These are phyloP conservation scores for Pissodes strobi DNA, from an alignment of 1,140 invertebrate species.

Conservation along the genomic window DNA sequence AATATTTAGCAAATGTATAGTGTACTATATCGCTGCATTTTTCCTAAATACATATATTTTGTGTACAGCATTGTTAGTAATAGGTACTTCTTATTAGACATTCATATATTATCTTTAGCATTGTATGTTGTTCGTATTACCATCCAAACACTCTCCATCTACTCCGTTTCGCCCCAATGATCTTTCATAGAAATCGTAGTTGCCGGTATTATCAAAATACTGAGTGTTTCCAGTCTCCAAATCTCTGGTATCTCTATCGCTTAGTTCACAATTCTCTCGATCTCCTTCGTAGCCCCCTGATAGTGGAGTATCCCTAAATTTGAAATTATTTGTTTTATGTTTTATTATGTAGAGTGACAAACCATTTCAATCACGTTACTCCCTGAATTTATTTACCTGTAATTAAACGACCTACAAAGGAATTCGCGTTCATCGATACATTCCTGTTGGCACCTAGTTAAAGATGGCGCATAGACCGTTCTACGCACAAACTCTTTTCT, in stretches of 20 bases:
- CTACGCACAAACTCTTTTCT: constrained; percentile 77
- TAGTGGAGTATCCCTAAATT: constrained; percentile 59
- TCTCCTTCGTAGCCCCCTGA: constrained; percentile 58
- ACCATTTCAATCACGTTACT: no score
- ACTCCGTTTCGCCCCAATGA: constrained; percentile 68
- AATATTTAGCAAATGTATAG: no score
- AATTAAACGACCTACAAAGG: constrained; percentile 87
- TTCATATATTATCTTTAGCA: no score
- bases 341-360: not conserved
- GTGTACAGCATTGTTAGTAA: no score
- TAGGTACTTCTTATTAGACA: no score
- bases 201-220: constrained; percentile 80
- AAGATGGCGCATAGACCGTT: constrained; percentile 70
- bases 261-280: constrained; percentile 86
- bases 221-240: constrained; percentile 82
- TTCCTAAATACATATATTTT: no score
- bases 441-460: constrained; percentile 79
- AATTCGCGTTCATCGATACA: constrained; percentile 83
- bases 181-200: constrained; percentile 87
- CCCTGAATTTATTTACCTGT: constrained; percentile 59
- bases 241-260: constrained; percentile 81
- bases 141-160: constrained; percentile 77
- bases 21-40: no score
- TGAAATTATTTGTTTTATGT: not conserved
- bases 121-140: constrained; percentile 58